Percentiles rank a stretch among this genome's conserved stretches.
Conservation (phyloP, 2,888 invertebrate species). For the Habroteleia sp. region DNA sequence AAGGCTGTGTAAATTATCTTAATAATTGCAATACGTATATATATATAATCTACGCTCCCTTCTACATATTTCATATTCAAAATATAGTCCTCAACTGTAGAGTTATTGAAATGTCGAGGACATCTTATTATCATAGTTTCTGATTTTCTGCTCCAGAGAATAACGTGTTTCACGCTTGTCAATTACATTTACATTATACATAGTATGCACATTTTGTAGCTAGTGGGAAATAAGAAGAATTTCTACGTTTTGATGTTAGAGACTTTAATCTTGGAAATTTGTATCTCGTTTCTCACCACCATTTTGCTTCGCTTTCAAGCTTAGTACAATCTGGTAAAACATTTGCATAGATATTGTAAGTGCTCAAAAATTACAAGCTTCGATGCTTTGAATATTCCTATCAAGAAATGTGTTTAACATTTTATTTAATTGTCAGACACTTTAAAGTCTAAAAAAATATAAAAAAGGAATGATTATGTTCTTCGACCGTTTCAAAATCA, state of each 20-base stretch:
- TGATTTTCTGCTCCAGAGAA: slow-evolving; percentile 38
- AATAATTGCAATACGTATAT: too few relatives aligned
- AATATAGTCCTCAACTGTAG: slow-evolving; percentile 2
- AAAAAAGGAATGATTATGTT: slow-evolving; percentile 3
- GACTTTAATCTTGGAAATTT: slow-evolving; percentile 52
- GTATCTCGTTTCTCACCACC: slow-evolving; percentile 20
- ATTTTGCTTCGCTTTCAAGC: slow-evolving; percentile 17
- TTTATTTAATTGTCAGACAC: slow-evolving; percentile 21
- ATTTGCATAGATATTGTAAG: slow-evolving; percentile 63
- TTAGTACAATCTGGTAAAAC: slow-evolving; percentile 36
- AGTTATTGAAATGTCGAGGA: slow-evolving; percentile 25
- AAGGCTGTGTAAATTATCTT: too few relatives aligned
- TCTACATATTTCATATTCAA: background rate
- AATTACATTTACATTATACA: slow-evolving; percentile 48
- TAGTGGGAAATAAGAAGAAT: slow-evolving; percentile 41
- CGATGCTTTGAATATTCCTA: slow-evolving; percentile 40
- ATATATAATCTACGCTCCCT: too few relatives aligned
- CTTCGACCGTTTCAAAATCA: background rate
- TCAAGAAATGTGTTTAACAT: slow-evolving; percentile 24
- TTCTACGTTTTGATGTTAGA: slow-evolving; percentile 28
- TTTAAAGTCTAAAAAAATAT: background rate
- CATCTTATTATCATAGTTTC: slow-evolving; percentile 41
- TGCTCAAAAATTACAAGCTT: slow-evolving; percentile 53
- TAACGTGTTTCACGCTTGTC: slow-evolving; percentile 42
- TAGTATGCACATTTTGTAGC: slow-evolving; percentile 39